phyloP scores from a whole-genome alignment of 2,113 vertebrate species.

The Bubo scandiacus region DNA sequence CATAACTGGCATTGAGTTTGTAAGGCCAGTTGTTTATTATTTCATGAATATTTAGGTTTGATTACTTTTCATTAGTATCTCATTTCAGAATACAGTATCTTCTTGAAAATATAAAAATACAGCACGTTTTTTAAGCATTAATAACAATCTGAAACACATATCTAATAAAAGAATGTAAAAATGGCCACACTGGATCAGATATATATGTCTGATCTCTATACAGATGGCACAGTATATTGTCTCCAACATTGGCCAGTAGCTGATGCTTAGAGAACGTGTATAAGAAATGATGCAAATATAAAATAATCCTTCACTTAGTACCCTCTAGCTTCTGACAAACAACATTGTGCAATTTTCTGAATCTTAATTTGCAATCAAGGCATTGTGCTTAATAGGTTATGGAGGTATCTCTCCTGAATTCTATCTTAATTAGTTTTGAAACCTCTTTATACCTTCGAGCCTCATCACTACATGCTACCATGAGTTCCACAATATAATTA shows the following conservation, averaged over 20 bases:
- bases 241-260: not conserved
- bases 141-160: not conserved
- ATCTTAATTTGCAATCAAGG: not conserved
- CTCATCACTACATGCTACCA: not conserved
- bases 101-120: not conserved
- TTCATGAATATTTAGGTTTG: not conserved
- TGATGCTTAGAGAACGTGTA: not conserved
- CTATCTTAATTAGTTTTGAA: not conserved
- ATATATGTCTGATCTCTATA: not conserved
- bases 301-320: not conserved
- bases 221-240: not conserved
- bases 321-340: not conserved
- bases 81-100: not conserved
- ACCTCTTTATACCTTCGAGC: not conserved
- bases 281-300: not conserved
- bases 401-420: not conserved
- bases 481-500: not conserved
- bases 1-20: not conserved
- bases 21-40: not conserved
- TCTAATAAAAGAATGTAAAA: not conserved
- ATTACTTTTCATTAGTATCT: not conserved
- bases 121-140: not conserved
- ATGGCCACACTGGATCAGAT: not conserved
- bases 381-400: not conserved
- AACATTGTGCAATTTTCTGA: not conserved